phyloP scores from a whole-genome alignment of 1,140 invertebrate genomes.

The Panagrolaimus sp. region DNA sequence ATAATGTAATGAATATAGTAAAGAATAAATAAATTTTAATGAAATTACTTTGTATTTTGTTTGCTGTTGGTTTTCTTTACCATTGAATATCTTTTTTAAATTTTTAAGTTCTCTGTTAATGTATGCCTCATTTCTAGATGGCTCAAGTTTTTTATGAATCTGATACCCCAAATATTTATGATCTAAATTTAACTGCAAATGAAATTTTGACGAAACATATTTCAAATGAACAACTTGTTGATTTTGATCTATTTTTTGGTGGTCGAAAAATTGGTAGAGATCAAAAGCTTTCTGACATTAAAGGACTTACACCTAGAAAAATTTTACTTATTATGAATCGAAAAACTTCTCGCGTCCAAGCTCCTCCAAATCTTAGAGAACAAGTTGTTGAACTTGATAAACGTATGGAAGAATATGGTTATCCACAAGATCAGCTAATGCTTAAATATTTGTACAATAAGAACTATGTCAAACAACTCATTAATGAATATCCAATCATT shows the following conservation, averaged over 20 bases:
- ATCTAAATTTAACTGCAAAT: neutral
- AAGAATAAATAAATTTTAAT: too few species aligned
- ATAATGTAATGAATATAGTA: too few species aligned
- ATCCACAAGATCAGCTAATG: neutral
- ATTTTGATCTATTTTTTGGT: neutral
- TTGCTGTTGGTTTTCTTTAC: too few species aligned
- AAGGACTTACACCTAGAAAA: neutral
- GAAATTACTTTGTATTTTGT: too few species aligned
- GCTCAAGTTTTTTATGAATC: slow-evolving; percentile 5
- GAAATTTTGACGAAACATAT: neutral
- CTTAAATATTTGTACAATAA: neutral
- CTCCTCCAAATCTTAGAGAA: neutral
- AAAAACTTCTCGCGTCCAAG: slow-evolving; percentile 1
- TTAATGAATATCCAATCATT: slow-evolving; percentile 14
- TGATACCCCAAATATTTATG: neutral
- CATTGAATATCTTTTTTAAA: too few species aligned
- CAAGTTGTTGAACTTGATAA: neutral
- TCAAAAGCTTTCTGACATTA: neutral
- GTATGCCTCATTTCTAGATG: neutral
- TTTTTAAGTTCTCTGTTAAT: neutral
- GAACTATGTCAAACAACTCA: slow-evolving; percentile 1
- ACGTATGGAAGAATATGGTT: neutral
- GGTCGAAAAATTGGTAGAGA: neutral
- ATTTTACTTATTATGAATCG: neutral
- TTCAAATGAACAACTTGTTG: neutral